phyloP scores from a whole-genome alignment of 1,140 invertebrate species.

The Dendrolimus kikuchii region DNA sequence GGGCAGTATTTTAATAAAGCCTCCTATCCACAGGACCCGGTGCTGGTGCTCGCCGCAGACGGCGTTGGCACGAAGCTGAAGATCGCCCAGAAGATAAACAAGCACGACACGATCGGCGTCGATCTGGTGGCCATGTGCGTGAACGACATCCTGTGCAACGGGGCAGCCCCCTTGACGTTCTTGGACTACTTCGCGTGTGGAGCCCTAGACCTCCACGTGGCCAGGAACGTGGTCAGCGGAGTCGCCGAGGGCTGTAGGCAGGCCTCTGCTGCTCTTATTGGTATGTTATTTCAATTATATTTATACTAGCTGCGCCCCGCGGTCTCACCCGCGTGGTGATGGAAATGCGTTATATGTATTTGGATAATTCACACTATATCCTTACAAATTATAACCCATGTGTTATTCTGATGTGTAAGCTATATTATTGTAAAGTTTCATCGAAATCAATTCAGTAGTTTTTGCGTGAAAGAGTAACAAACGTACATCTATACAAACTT shows the following conservation, averaged over 20 bases:
- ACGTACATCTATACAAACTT: too few relatives aligned
- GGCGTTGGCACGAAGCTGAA: conserved; percentile 98
- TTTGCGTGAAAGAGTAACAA: too few relatives aligned
- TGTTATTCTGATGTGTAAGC: too few relatives aligned
- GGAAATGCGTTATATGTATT: too few relatives aligned
- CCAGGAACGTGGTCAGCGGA: conserved; percentile 81
- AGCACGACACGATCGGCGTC: conserved; percentile 90
- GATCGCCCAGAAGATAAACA: conserved; percentile 86
- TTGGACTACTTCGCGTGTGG: conserved; percentile 97
- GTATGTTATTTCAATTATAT: conserved; percentile 2
- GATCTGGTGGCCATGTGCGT: conserved; percentile 99
- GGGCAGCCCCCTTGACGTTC: conserved; percentile 94
- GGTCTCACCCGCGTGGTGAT: too few relatives aligned
- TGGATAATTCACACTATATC: too few relatives aligned
- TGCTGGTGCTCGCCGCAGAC: conserved; percentile 95
- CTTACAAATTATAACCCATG: too few relatives aligned
- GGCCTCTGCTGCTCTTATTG: conserved; percentile 85
- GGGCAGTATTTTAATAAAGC: too few relatives aligned
- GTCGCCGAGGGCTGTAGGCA: conserved; percentile 87
- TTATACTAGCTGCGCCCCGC: too few relatives aligned
- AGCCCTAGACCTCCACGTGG: conserved; percentile 80
- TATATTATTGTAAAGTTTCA: too few relatives aligned
- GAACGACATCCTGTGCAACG: conserved; percentile 96
- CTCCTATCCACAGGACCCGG: conserved; percentile 78
- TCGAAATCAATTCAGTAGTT: too few relatives aligned